Evolutionary conservation across 2,113 vertebrate species (phyloP), one percentile per base, ranked within the genome.

Genomic region (Cephalopterus ornatus): DNA sequence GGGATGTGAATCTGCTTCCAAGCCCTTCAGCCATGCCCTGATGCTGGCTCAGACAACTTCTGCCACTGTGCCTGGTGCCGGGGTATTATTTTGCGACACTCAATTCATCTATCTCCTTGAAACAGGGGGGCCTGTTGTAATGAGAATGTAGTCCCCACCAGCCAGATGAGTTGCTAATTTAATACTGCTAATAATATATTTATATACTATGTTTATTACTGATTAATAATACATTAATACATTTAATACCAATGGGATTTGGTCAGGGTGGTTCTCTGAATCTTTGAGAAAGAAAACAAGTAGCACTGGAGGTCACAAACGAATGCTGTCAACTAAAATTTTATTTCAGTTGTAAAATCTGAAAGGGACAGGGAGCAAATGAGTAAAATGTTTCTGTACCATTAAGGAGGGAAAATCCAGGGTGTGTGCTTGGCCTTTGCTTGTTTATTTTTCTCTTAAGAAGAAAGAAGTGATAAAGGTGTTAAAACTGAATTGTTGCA

Each of bases 391-490:
- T 52, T 88, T 89, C 56, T 88, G 33, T 85, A 11, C 9, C 30
- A 12, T 41, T 79, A 85, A 61, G 20, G n/a, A 94, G 74, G 90
- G 90, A 70, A 92, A 73, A 88, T 46, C 28, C 66, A 70, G 41
- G 41, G 46, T 11, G 18, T 61, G 37, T 58, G 13, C 1, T 0
- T 77, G 46, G 47, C 21, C 22, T 30, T 49, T 66, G 27, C 63
- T 91, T 89, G 24, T 15, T 77, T 56, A n/a, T 20, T 83, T 53
- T 52, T 41, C 12, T 77, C 8, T 67, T 33, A 84, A 83, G 82
- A 68, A 87, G 28, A 89, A 89, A 70, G 53, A 75, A 56, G 6
- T 3, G 11, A 41, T 90, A 49, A 83, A 65, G 41, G 32, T 83
- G 41, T 89, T 75, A 80, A 70, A 91, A 62, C 35, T 46, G 63